Base-by-base conservation (phyloP, 2,113 vertebrate genomes). In the Macroglossus sobrinus region DNA sequence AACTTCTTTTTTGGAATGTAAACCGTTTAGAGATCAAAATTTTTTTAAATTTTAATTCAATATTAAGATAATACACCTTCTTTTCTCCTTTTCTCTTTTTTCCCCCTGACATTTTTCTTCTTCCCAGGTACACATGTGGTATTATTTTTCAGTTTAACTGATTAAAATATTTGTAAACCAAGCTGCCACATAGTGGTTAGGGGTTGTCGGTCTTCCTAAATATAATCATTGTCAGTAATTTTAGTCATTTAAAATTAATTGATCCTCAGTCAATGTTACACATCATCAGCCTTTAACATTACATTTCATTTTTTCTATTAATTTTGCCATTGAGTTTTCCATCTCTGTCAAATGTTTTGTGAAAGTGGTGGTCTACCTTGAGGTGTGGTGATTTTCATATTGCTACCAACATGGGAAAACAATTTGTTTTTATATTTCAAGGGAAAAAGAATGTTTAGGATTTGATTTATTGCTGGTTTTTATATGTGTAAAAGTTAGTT, bases 1-100 rank as follows among this genome's bases (percentile, higher is more conserved):
- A 72, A 84, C 19, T 84, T 9, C 38, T 75, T 84, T 96, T 87
- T 85, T 71, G 21, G 80, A 95, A 86, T 92, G 33, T 92, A 92
- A 82, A 86, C 35, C 22, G 47, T 79, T 71, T 89, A 66, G 38
- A 50, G 10, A 79, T 63, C 30, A 94, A 72, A 9, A 71, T 75
- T 68, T 92, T 96, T 92, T 35, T 0, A 38, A 63, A 69, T 53
- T 88, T 87, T 38, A 40, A 88, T 71, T 66, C 88, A 88, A 84
- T 93, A 68, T 95, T 75, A 79, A 75, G 59, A 63, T 80, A 95
- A 86, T 75, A 75, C 5, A 1, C 61, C 59, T 91, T 95, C 19
- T 89, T 61, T 55, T 35, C 18, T 59, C n/a, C 14, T 35, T 91
- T 79, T 71, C 64, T 40, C 30, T 53, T 86, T 53, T 69, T 61